phyloP scores from a whole-genome alignment of 2,888 invertebrate genomes.

The Unio delphinus region DNA sequence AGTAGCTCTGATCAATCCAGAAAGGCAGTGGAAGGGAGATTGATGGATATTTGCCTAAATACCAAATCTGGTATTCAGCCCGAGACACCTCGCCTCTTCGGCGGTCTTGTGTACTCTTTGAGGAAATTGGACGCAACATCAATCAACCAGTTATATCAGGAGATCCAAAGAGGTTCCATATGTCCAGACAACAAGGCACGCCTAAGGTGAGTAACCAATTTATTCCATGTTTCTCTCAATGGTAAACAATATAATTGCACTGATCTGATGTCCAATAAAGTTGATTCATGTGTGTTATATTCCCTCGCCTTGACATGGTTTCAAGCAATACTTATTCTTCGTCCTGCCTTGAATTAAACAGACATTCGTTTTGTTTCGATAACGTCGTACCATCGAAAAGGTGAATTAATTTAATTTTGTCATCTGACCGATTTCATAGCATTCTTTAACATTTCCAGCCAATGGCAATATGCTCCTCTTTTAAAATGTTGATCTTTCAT shows the following conservation, averaged over 20 bases:
- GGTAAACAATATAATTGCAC: background rate
- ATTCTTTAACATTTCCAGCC: too few species aligned
- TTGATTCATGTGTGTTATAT: background rate
- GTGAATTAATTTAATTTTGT: too few species aligned
- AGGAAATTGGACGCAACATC: constrained; percentile 64
- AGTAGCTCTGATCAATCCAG: constrained; percentile 11
- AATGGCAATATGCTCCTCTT: background rate
- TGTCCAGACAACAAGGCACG: constrained; percentile 50
- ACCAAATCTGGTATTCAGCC: constrained; percentile 68
- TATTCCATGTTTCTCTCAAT: background rate
- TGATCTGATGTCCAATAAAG: background rate
- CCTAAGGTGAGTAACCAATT: constrained; percentile 40
- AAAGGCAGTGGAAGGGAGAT: constrained; percentile 35
- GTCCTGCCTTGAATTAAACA: too few species aligned
- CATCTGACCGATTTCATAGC: too few species aligned
- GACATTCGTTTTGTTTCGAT: too few species aligned
- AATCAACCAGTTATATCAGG: constrained; percentile 56
- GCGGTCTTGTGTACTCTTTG: constrained; percentile 71
- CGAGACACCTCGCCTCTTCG: constrained; percentile 72
- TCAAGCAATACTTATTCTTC: background rate
- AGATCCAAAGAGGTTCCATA: constrained; percentile 37
- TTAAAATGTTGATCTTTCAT: background rate
- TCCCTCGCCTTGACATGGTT: background rate
- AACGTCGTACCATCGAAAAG: too few species aligned
- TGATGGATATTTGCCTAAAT: constrained; percentile 51